Conservation (phyloP, 2,113 vertebrate species). For the Toxotes jaculatrix region DNA sequence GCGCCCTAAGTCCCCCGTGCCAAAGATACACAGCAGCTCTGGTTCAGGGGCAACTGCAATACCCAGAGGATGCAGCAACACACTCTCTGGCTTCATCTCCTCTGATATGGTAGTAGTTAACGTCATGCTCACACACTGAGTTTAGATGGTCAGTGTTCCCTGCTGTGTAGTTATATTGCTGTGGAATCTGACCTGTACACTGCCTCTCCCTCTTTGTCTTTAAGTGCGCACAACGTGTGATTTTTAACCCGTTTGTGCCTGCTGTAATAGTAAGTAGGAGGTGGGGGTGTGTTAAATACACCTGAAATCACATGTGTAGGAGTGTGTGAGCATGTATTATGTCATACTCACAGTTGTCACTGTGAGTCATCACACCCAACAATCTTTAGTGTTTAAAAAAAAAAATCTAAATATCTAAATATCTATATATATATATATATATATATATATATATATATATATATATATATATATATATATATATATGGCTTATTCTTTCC, state of each 20-base stretch:
- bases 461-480: too few relatives aligned
- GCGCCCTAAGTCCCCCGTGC: constrained; percentile 72
- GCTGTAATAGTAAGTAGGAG: not conserved
- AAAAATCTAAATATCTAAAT: too few relatives aligned
- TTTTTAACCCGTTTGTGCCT: not conserved
- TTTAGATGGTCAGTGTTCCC: not conserved
- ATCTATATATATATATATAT: too few relatives aligned
- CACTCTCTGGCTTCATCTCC: constrained; percentile 28
- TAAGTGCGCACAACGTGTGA: not conserved
- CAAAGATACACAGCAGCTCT: constrained; percentile 71
- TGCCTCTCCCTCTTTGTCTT: constrained; percentile 12
- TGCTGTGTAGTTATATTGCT: constrained; percentile 39
- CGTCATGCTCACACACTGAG: constrained; percentile 34
- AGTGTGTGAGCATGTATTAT: not conserved
- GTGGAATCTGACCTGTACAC: constrained; percentile 51
- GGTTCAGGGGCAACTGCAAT: constrained; percentile 16
- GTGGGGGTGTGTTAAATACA: constrained; percentile 29
- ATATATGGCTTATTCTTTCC: too few relatives aligned
- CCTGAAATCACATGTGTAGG: not conserved
- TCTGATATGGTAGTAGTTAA: constrained; percentile 6
- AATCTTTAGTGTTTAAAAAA: not conserved
- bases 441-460: too few relatives aligned
- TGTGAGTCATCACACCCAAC: constrained; percentile 6
- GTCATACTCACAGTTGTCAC: not conserved
- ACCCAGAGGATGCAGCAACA: constrained; percentile 26